Percentiles rank a stretch among this genome's conserved stretches.
Evolutionary conservation across 2,888 invertebrate genomes (phyloP).

Genomic region (Leptinotarsa haldemani): DNA sequence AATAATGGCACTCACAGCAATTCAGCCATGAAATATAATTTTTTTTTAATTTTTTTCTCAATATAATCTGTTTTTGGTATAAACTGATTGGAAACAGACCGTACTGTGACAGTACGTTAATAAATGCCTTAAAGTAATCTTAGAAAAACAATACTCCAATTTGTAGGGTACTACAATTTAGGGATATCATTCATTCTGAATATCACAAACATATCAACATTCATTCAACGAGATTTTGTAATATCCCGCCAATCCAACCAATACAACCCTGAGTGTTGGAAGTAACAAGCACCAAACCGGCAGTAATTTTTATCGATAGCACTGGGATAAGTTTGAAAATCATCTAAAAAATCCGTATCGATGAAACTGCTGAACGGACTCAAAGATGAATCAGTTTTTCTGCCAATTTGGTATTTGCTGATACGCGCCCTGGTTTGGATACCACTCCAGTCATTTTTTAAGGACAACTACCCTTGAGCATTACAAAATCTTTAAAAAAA

Average conservation of each 20-base stretch:
- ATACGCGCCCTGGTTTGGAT: slow-evolving; percentile 54
- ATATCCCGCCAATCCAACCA: slow-evolving; percentile 44
- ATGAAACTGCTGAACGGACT: background rate
- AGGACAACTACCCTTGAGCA: slow-evolving; percentile 61
- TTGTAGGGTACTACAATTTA: slow-evolving; percentile 49
- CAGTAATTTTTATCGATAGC: slow-evolving; percentile 39
- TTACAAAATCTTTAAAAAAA: slow-evolving; percentile 64
- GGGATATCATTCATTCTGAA: slow-evolving; percentile 49
- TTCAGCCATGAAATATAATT: slow-evolving; percentile 50
- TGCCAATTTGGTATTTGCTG: slow-evolving; percentile 52
- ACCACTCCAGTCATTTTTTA: slow-evolving; percentile 45
- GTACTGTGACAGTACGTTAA: slow-evolving; percentile 56
- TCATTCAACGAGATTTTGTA: slow-evolving; percentile 47
- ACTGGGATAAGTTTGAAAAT: slow-evolving; percentile 41
- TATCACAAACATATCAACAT: slow-evolving; percentile 48
- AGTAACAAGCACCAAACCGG: slow-evolving; percentile 54
- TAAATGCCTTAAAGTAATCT: slow-evolving; percentile 61
- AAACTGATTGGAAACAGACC: slow-evolving; percentile 58
- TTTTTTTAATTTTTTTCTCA: slow-evolving; percentile 37
- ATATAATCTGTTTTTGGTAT: slow-evolving; percentile 55
- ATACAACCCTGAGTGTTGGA: slow-evolving; percentile 60
- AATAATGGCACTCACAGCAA: slow-evolving; percentile 60
- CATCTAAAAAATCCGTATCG: slow-evolving; percentile 13
- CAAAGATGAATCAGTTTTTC: slow-evolving; percentile 21
- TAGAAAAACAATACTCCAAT: slow-evolving; percentile 57